phyloP scores from a whole-genome alignment of 2,113 vertebrate species.

The Notechis scutatus region DNA sequence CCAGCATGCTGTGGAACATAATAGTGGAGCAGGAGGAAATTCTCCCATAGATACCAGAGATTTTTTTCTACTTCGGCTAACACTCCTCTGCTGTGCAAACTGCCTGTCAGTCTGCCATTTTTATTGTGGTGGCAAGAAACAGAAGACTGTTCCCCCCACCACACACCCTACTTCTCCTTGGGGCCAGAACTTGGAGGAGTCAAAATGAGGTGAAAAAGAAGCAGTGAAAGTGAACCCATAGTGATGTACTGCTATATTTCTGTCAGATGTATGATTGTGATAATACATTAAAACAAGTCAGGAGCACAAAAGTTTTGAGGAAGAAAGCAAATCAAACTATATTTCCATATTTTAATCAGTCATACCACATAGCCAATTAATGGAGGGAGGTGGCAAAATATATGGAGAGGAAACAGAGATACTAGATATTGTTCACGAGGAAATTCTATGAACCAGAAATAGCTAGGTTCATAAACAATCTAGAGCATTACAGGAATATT shows the following conservation, averaged over 20 bases:
- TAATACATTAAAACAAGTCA: not conserved
- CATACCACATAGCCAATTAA: not conserved
- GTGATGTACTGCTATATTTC: not conserved
- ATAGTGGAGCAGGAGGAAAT: not conserved
- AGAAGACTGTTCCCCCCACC: not conserved
- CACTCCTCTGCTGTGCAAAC: not conserved
- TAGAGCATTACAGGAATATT: not conserved
- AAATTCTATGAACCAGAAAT: not conserved
- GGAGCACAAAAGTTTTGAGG: not conserved
- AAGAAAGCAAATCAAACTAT: not conserved
- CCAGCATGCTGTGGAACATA: not conserved
- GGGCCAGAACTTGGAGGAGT: not conserved
- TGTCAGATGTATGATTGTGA: not conserved
- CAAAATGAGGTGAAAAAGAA: not conserved
- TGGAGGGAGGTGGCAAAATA: not conserved
- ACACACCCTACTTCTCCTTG: not conserved
- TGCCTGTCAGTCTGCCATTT: not conserved
- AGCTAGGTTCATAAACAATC: not conserved
- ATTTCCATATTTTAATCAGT: not conserved
- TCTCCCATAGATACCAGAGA: not conserved
- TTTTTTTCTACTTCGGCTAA: not conserved
- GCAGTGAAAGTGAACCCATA: not conserved
- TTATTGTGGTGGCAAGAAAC: not conserved
- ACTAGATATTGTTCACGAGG: not conserved
- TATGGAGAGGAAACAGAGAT: not conserved